Base-by-base conservation (phyloP, 1,140 invertebrate species). In the Caenorhabditis inopinata region DNA sequence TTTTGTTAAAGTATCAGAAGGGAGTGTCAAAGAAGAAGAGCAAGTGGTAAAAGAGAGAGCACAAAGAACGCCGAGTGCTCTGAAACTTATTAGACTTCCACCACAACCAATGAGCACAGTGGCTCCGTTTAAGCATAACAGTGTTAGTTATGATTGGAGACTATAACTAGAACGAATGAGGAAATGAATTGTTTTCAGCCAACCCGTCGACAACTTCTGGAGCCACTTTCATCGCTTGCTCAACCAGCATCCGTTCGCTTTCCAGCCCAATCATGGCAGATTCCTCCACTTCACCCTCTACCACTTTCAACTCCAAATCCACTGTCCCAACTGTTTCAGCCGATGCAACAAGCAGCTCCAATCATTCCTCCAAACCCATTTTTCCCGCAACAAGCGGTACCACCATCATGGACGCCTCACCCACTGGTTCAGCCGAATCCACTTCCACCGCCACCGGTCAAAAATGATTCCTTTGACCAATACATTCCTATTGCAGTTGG, bases 241-340 rank as follows among this genome's bases (percentile, higher is more conserved):
- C 58, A 68, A 42, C 58, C 58, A 5, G 35, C 58, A 11, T 18
- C 58, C 1, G 42, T 78, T 21, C 51, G 76, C 11, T 78, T 78
- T 42, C 76, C 76, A 42, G 76, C 76, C 21, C 76, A 78, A 42
- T 53, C 76, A 1, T 78, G 76, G 76, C 76, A 78, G 14, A 68
- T 78, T n/a, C 76, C 76, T n/a, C 76, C 76, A 0, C 49, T 42
- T 3, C 49, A 78, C 7, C 51, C 53, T 7, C 49, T 62, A 16
- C 32, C 27, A 3, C 25, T 23, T 12, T 78, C 35, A 35, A 78
- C 49, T 62, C 76, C 76, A 27, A 68, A 68, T 38, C 58, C 58
- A 0, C 58, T 68, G 1, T 38, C 58, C 27, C 58, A 68, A 38
- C 38, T 68, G 29, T 68, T 68, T 18, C 58, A 68, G 38, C 58